phyloP scores from a whole-genome alignment of 53 echinoderm and acorn worm genomes.

The Hippasteria phrygiana region DNA sequence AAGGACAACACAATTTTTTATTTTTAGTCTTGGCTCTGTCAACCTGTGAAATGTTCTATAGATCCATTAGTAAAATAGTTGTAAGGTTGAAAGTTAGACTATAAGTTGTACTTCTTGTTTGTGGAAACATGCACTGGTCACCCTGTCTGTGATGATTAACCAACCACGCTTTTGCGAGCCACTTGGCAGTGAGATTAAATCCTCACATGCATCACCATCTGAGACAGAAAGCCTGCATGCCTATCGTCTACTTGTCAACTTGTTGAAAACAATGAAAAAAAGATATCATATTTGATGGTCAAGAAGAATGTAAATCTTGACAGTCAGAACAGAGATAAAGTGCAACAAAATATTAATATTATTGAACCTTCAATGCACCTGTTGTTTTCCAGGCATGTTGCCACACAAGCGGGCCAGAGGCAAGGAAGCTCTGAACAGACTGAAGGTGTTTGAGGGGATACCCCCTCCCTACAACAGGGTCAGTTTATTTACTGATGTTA shows the following conservation, averaged over 20 bases:
- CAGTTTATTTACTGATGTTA: neutral
- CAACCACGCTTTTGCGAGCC: slow-evolving; percentile 58
- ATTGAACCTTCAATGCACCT: neutral
- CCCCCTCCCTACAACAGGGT: slow-evolving; percentile 99
- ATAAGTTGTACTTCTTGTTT: no score
- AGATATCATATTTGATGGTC: no score
- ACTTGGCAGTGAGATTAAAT: slow-evolving; percentile 27
- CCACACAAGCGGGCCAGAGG: slow-evolving; percentile 96
- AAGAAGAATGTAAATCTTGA: no score
- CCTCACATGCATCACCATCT: slow-evolving; percentile 70
- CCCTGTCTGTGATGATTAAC: slow-evolving; percentile 66
- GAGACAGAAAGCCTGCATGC: slow-evolving; percentile 40
- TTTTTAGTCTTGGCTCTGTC: no score
- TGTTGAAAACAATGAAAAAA: no score
- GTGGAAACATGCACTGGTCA: neutral
- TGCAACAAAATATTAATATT: no score
- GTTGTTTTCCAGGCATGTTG: slow-evolving; percentile 84
- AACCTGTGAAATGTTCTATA: no score
- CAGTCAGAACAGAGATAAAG: no score
- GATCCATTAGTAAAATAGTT: no score
- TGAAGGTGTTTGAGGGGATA: slow-evolving; percentile 98
- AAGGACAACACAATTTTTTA: no score
- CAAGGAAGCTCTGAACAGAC: slow-evolving; percentile 88
- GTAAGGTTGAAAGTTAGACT: no score
- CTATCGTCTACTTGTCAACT: neutral